phyloP scores from a whole-genome alignment of 2,888 invertebrate genomes.

The Cybosia mesomella region DNA sequence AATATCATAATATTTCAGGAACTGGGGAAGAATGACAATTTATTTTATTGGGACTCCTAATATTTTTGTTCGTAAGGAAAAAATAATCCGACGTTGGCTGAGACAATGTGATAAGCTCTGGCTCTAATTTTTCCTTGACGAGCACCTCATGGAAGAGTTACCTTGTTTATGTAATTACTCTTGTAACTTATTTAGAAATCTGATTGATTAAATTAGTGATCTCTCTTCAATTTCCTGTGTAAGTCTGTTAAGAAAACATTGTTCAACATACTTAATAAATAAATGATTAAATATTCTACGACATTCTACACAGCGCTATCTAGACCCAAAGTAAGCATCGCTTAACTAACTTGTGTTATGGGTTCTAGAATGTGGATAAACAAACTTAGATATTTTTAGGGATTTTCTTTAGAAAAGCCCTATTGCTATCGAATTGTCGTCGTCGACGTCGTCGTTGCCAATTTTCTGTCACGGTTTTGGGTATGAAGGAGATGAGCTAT shows the following conservation, averaged over 20 bases:
- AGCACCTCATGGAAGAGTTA: background rate
- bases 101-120: background rate
- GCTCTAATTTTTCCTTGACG: background rate
- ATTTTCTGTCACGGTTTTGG: too few species aligned
- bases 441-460: too few species aligned
- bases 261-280: background rate
- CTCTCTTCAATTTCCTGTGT: background rate
- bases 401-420: too few species aligned
- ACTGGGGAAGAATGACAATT: conserved; percentile 30
- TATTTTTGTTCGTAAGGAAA: conserved; percentile 31
- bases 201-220: background rate
- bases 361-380: too few species aligned
- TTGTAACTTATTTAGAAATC: background rate
- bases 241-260: background rate
- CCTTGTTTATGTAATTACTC: background rate
- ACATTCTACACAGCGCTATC: too few species aligned
- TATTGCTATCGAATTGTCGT: too few species aligned
- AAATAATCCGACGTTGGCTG: conserved; percentile 13
- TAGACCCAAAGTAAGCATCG: too few species aligned
- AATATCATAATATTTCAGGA: conserved; percentile 40
- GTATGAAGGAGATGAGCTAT: too few species aligned
- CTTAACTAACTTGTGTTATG: too few species aligned
- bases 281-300: too few species aligned
- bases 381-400: too few species aligned
- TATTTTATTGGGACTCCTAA: conserved; percentile 29